phyloP scores from a whole-genome alignment of 2,888 invertebrate genomes.

The Heliconius charithonia region DNA sequence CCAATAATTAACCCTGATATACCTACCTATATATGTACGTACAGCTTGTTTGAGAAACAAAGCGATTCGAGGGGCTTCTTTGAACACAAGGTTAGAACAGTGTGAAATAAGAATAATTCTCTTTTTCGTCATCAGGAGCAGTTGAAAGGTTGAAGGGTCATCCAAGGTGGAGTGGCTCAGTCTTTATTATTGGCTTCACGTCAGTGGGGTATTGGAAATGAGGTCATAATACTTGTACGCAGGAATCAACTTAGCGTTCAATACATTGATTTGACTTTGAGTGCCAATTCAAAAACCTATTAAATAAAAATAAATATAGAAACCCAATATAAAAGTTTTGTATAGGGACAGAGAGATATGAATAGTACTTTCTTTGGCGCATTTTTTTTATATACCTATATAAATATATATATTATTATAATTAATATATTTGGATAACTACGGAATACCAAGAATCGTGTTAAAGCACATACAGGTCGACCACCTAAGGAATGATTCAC shows the following conservation, averaged over 20 bases:
- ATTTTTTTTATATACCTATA: not conserved
- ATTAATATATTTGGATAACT: not conserved
- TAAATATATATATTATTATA: not conserved
- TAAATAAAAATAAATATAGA: constrained; percentile 36
- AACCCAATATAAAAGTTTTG: constrained; percentile 23
- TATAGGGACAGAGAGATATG: constrained; percentile 3
- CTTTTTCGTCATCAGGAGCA: constrained; percentile 72
- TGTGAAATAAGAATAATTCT: constrained; percentile 76
- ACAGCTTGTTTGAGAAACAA: constrained; percentile 62
- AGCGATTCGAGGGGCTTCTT: constrained; percentile 61
- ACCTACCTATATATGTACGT: constrained; percentile 49
- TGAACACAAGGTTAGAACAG: constrained; percentile 61
- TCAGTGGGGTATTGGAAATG: constrained; percentile 68
- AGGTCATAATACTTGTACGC: constrained; percentile 62
- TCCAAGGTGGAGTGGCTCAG: constrained; percentile 73
- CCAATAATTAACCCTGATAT: constrained; percentile 64
- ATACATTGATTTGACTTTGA: constrained; percentile 42
- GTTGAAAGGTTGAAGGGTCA: constrained; percentile 74
- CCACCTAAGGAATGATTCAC: constrained; percentile 2
- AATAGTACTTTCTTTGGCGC: not conserved
- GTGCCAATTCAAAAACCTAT: constrained; percentile 44
- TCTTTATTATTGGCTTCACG: constrained; percentile 78
- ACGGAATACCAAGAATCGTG: not conserved
- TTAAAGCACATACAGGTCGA: not conserved
- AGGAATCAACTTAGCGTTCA: constrained; percentile 43